phyloP scores from a whole-genome alignment of 2,888 invertebrate species.

The Stegana nigrithorax region DNA sequence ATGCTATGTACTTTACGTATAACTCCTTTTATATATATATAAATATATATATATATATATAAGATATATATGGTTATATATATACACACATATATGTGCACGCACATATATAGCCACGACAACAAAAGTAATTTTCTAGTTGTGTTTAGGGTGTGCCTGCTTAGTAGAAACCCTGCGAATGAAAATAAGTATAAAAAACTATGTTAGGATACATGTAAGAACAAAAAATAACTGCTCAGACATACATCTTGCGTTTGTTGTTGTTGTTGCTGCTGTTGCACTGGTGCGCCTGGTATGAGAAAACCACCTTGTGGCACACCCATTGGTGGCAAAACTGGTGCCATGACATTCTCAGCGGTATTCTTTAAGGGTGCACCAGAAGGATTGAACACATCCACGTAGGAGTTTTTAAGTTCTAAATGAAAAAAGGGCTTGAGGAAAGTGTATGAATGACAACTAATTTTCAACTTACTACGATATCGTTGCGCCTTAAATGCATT shows the following conservation, averaged over 20 bases:
- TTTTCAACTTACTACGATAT: constrained; percentile 75
- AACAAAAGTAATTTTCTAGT: too few relatives aligned
- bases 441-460: neutral
- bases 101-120: neutral
- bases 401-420: constrained; percentile 83
- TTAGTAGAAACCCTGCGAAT: neutral
- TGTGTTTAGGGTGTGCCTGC: too few relatives aligned
- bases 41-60: constrained; percentile 21
- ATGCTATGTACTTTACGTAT: neutral
- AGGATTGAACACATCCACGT: constrained; percentile 91
- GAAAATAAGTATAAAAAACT: constrained; percentile 20
- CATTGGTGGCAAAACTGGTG: constrained; percentile 66
- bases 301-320: constrained; percentile 64
- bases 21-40: constrained; percentile 22
- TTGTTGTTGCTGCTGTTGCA: constrained; percentile 27
- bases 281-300: constrained; percentile 61
- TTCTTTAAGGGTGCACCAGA: constrained; percentile 69
- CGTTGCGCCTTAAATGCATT: constrained; percentile 87
- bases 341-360: constrained; percentile 63
- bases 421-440: too few relatives aligned
- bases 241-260: constrained; percentile 15
- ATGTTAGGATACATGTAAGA: constrained; percentile 28
- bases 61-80: constrained; percentile 8
- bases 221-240: neutral
- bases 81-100: too few relatives aligned